phyloP scores from a whole-genome alignment of 2,888 invertebrate species.

The Heliconius erato region DNA sequence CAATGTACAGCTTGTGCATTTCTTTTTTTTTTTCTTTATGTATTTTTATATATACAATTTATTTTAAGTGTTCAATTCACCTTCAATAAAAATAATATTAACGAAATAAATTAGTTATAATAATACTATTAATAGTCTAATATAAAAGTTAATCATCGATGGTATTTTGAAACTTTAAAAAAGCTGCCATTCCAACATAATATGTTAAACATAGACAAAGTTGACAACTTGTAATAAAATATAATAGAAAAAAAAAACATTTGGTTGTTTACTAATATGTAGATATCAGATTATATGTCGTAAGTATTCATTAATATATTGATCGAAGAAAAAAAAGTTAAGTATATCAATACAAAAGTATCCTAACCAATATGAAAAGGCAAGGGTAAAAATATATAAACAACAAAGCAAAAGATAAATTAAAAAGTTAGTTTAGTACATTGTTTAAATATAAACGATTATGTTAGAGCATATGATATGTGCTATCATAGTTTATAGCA shows the following conservation, averaged over 20 bases:
- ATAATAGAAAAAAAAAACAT: not conserved
- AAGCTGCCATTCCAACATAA: slow-evolving; percentile 36
- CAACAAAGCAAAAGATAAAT: no score
- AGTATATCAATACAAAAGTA: not conserved
- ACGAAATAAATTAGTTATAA: not conserved
- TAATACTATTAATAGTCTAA: not conserved
- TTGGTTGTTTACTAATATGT: not conserved
- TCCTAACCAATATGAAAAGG: not conserved
- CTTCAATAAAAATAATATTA: not conserved
- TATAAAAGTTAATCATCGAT: not conserved
- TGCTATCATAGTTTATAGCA: not conserved
- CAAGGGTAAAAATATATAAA: not conserved
- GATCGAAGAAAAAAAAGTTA: no score
- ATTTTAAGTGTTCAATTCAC: not conserved
- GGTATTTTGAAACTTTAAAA: slow-evolving; percentile 1
- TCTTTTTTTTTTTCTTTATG: slow-evolving; percentile 6
- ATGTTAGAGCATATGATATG: no score
- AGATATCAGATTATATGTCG: slow-evolving; percentile 12
- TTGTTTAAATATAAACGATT: not conserved
- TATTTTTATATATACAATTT: not conserved
- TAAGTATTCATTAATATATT: not conserved
- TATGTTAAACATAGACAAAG: not conserved
- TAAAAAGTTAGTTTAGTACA: no score
- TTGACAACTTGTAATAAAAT: slow-evolving; percentile 7
- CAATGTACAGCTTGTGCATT: slow-evolving; percentile 16